A percentile compares a stretch with the other conserved stretches of the same genome.
These are phyloP conservation scores for Rhinoraja longicauda DNA, from an alignment of 2,797 vertebrate genomes.

Conservation along the genomic window DNA sequence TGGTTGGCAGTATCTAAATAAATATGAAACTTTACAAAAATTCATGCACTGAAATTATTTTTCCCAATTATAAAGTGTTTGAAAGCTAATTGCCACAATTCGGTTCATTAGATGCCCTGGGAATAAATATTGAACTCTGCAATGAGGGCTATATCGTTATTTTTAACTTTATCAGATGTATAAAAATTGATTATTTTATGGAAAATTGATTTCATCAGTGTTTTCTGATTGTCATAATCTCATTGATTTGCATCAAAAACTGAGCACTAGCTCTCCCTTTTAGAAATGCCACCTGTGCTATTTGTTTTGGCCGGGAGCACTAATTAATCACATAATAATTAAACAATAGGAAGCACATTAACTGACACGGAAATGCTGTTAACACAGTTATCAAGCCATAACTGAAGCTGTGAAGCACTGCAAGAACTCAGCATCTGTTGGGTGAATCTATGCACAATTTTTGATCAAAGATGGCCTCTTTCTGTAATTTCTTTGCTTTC, in stretches of 20 bases:
- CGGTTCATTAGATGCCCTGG: not conserved
- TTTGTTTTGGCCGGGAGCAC: conserved; percentile 34
- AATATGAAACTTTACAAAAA: not conserved
- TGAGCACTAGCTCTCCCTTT: not conserved
- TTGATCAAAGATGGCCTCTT: not conserved
- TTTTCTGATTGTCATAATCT: not conserved
- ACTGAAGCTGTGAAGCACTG: conserved; percentile 17
- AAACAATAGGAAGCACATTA: conserved; percentile 34
- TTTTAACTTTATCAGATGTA: not conserved
- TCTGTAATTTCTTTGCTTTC: no score
- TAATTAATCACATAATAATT: conserved; percentile 35
- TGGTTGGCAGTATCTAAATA: not conserved
- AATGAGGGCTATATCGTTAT: not conserved
- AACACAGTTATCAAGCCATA: conserved; percentile 30
- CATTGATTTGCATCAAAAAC: not conserved
- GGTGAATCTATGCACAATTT: not conserved
- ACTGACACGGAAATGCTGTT: conserved; percentile 28
- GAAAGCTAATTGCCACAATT: not conserved
- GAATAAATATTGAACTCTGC: conserved; percentile 18
- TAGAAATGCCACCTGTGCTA: conserved; percentile 24
- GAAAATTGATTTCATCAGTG: not conserved
- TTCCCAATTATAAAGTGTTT: not conserved
- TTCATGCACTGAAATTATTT: not conserved
- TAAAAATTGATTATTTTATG: not conserved
- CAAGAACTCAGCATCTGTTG: conserved; percentile 28